Base-by-base conservation (phyloP, 1,140 invertebrate genomes). In the Drosophila obscura region DNA sequence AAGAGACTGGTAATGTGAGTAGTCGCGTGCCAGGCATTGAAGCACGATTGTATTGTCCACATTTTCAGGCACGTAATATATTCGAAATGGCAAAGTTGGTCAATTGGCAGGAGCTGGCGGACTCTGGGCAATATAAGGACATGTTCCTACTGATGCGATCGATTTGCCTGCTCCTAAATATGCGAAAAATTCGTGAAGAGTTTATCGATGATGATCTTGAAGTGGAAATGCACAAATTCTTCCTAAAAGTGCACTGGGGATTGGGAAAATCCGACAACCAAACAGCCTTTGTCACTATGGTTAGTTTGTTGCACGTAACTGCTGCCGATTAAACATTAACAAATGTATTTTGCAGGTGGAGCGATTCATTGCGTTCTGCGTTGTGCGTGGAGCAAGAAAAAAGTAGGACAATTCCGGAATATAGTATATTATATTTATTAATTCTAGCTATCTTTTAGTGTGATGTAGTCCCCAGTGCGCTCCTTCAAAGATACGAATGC, bases 221-320 rank as follows among this genome's bases (percentile, higher is more conserved):
- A 13, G n/a, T 28, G 2, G 71, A 66, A 8, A 75, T 75, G n/a
- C 53, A 57, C 26, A 74, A 66, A 16, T 75, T 66, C 26, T 75
- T 75, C 19, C 19, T 74, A 2, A 15, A 39, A n/a, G 48, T 75
- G 1, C 26, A 24, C 5, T 59, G 53, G 19, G 44, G 39, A n/a
- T 43, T 74, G 8, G 52, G 44, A n/a, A 31, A 22, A 11, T 49
- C 61, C 0, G 4, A 28, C 13, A 45, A n/a, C 13, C 39, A 55
- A 13, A 35, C 52, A 28, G 13, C 15, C n/a, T 73, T 73, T 3
- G 59, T 57, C 50, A 75, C 74, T 71, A 75, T 74, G 72, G 72
- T 65, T 4, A 51, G 59, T 63, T 15, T 11, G 4, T 1, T 16
- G 4, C 5, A 3, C 2, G 1, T 31, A 31, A 0, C 0, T n/a